phyloP scores from a whole-genome alignment of 2,888 invertebrate genomes.

The Muschampia plurimacula region DNA sequence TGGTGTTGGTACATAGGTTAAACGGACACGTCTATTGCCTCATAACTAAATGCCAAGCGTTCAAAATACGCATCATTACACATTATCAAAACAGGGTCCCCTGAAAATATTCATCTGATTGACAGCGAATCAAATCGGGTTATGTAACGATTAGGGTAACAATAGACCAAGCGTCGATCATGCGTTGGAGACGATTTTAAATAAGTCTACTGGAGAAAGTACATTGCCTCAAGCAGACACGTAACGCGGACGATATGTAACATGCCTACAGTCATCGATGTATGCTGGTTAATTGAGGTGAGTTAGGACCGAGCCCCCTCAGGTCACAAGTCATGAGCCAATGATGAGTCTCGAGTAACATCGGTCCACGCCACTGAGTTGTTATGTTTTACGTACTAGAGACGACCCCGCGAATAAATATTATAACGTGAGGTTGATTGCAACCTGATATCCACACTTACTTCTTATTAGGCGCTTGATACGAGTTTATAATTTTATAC shows the following conservation, averaged over 20 bases:
- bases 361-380: not conserved
- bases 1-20: conserved; percentile 65
- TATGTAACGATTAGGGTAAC: conserved; percentile 74
- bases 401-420: not conserved
- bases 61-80: conserved; percentile 81
- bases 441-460: no score
- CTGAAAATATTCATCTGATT: conserved; percentile 72
- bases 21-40: conserved; percentile 71
- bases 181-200: conserved; percentile 81
- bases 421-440: no score
- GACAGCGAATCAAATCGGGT: conserved; percentile 76
- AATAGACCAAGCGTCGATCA: conserved; percentile 77
- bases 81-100: conserved; percentile 76
- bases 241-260: conserved; percentile 55
- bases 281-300: conserved; percentile 68
- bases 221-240: conserved; percentile 63
- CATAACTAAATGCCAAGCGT: conserved; percentile 82
- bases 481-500: no score
- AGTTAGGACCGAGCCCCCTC: conserved; percentile 55
- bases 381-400: not conserved
- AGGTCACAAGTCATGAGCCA: conserved; percentile 58
- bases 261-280: conserved; percentile 48
- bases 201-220: conserved; percentile 82
- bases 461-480: no score
- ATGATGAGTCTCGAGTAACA: conserved; percentile 30